Evolutionary conservation across 1,140 invertebrate genomes (phyloP).

Genomic region (Heliconius hermathena): DNA sequence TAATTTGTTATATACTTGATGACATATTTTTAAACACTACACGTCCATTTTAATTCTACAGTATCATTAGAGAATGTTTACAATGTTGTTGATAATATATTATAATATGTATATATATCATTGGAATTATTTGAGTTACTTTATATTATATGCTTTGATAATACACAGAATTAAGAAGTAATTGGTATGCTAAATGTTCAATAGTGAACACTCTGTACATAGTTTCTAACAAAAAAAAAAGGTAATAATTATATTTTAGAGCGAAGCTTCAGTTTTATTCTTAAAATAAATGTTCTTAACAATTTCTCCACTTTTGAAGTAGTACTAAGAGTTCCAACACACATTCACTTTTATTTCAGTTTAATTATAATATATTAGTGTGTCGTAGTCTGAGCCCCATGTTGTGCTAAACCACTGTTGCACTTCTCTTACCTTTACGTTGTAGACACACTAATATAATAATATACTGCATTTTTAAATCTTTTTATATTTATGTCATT

Average conservation of each 20-base stretch:
- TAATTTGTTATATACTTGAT: neutral
- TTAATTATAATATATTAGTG: neutral
- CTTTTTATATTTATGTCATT: neutral
- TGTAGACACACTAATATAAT: neutral
- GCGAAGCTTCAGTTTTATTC: neutral
- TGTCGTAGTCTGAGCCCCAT: neutral
- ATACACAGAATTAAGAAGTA: neutral
- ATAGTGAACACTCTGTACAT: neutral
- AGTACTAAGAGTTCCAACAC: neutral
- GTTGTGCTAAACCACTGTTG: neutral
- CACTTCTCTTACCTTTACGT: neutral
- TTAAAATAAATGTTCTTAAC: constrained; percentile 14
- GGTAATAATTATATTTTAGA: neutral
- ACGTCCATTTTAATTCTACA: constrained; percentile 18
- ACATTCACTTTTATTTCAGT: neutral
- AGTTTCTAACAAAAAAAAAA: neutral
- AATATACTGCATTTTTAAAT: neutral
- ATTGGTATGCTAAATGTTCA: neutral
- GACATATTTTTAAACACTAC: neutral
- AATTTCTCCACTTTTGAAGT: constrained; percentile 16
- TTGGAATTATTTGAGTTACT: constrained; percentile 5
- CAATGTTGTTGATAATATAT: neutral
- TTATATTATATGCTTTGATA: neutral
- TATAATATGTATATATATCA: neutral
- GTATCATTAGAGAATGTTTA: neutral